phyloP scores from a whole-genome alignment of 37 sponge, comb jelly and placozoan species.

The Chondrosia reniformis region DNA sequence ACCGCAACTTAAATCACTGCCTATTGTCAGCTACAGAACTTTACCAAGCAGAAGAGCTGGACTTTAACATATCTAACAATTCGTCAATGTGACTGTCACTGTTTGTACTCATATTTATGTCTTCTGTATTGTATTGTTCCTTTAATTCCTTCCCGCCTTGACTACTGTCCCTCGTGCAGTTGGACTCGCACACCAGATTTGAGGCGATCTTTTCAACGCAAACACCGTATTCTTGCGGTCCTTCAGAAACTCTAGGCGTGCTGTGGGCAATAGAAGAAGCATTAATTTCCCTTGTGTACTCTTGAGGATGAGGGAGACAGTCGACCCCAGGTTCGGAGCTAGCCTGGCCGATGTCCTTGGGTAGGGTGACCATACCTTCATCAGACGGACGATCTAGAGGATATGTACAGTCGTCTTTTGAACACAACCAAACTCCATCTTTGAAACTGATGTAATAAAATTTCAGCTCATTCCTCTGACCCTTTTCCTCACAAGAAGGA shows the following conservation, averaged over 20 bases:
- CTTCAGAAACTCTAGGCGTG: too few species aligned
- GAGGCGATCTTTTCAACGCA: too few species aligned
- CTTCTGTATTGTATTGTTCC: too few species aligned
- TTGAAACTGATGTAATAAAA: background rate
- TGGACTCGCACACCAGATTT: too few species aligned
- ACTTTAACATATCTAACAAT: background rate
- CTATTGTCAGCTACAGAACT: too few species aligned
- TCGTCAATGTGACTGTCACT: slow-evolving; percentile 13
- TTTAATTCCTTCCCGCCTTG: too few species aligned
- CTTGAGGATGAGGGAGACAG: background rate
- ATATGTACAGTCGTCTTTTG: slow-evolving; percentile 1
- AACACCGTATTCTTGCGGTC: too few species aligned
- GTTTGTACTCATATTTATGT: too few species aligned
- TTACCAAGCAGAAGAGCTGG: background rate
- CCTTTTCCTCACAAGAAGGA: background rate
- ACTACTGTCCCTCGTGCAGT: too few species aligned
- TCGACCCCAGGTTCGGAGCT: background rate
- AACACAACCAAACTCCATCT: slow-evolving; percentile 5
- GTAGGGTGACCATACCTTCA: background rate
- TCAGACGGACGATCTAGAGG: background rate
- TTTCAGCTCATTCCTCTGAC: background rate
- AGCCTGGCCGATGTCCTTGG: background rate
- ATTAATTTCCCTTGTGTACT: too few species aligned
- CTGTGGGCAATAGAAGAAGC: too few species aligned
- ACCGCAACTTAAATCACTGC: background rate